Conservation (phyloP, 2,888 invertebrate genomes). For the Amaurobius ferox region DNA sequence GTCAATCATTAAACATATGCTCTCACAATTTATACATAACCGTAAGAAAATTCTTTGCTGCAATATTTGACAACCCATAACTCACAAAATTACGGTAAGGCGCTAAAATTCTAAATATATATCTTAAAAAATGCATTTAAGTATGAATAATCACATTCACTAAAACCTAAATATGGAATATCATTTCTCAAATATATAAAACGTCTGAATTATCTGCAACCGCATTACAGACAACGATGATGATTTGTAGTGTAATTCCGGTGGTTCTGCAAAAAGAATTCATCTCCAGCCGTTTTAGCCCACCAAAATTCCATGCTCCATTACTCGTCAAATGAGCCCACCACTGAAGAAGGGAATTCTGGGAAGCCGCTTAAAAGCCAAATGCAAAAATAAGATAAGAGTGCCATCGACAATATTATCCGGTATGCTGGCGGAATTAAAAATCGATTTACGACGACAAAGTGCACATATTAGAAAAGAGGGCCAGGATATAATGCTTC, state of each 20-base stretch:
- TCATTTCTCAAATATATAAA: background rate
- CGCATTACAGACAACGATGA: background rate
- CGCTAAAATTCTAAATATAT: too few relatives aligned
- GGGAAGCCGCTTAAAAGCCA: background rate
- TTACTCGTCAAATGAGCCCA: background rate
- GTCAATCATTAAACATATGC: too few relatives aligned
- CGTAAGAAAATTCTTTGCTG: too few relatives aligned
- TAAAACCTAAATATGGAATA: background rate
- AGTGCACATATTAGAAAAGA: background rate
- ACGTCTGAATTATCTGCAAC: background rate
- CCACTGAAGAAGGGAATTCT: background rate
- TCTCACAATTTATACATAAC: too few relatives aligned
- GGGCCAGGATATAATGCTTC: background rate
- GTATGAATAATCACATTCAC: background rate
- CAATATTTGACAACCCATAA: too few relatives aligned
- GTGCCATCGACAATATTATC: background rate
- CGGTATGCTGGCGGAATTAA: background rate
- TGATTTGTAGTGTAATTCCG: slow-evolving; percentile 4
- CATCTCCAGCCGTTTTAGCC: background rate
- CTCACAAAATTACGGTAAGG: too few relatives aligned
- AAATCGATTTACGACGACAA: background rate
- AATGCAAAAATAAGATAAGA: background rate
- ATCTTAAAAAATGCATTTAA: background rate
- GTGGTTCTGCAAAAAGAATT: background rate
- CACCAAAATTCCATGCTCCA: background rate